A percentile compares a stretch with the other conserved stretches of the same genome.
Conservation (phyloP, 2,888 invertebrate species). For the Patella ulyssiponensis region DNA sequence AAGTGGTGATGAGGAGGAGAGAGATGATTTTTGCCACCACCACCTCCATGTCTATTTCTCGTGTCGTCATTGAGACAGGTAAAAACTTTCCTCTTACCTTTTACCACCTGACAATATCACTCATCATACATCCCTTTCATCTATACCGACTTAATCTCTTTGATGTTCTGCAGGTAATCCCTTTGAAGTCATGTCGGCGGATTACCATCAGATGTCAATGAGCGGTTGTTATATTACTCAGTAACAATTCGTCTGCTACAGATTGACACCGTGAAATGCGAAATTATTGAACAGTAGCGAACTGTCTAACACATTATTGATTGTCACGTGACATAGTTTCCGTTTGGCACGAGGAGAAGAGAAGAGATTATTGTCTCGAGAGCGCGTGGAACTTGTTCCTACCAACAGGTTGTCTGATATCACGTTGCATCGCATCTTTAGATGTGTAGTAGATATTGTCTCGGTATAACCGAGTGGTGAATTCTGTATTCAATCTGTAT, state of each 20-base stretch:
- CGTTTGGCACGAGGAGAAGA: background rate
- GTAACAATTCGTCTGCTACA: too few relatives aligned
- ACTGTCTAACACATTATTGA: background rate
- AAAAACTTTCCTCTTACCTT: slow-evolving; percentile 1
- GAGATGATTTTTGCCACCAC: slow-evolving; percentile 63
- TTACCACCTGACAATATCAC: background rate
- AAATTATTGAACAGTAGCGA: background rate
- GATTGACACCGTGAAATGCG: background rate
- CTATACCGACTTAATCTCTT: background rate
- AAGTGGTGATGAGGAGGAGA: slow-evolving; percentile 52
- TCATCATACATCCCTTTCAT: slow-evolving; percentile 4
- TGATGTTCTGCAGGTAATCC: slow-evolving; percentile 3
- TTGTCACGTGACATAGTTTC: slow-evolving; percentile 2
- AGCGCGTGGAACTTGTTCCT: background rate
- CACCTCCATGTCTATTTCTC: slow-evolving; percentile 57
- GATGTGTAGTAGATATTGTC: too few relatives aligned
- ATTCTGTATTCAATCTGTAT: too few relatives aligned
- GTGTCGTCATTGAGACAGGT: background rate
- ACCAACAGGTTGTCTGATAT: too few relatives aligned
- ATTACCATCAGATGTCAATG: background rate
- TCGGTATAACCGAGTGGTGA: too few relatives aligned
- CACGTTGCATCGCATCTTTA: too few relatives aligned
- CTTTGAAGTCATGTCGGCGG: background rate
- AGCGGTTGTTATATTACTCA: too few relatives aligned
- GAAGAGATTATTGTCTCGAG: slow-evolving; percentile 4